Evolutionary conservation across 2,888 invertebrate genomes (phyloP).

Genomic region (Furcula furcula): DNA sequence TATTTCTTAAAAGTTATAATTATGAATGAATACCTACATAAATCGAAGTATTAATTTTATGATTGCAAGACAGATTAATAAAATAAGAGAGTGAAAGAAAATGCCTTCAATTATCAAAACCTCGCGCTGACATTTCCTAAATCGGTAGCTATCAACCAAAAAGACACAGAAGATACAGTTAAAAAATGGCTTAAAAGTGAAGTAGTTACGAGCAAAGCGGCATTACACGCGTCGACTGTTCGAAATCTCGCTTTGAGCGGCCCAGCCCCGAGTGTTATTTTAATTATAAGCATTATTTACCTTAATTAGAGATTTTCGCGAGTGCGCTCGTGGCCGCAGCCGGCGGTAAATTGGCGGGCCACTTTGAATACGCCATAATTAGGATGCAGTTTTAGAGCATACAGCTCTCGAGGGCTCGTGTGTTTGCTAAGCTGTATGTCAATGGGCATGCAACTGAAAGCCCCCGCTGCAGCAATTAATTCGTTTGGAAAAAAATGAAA

Average conservation of each 20-base stretch:
- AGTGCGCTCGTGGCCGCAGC: conserved; percentile 55
- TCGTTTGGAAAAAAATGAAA: conserved; percentile 45
- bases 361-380: conserved; percentile 68
- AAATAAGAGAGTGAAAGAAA: too few relatives aligned
- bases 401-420: conserved; percentile 48
- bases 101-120: too few relatives aligned
- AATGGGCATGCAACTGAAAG: conserved; percentile 51
- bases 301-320: conserved; percentile 72
- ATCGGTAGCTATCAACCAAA: conserved; percentile 28
- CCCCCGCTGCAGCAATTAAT: conserved; percentile 50
- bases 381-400: conserved; percentile 65
- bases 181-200: conserved; percentile 51
- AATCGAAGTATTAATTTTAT: too few relatives aligned
- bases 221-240: conserved; percentile 58
- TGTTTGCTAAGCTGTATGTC: conserved; percentile 60
- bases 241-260: conserved; percentile 65
- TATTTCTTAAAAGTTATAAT: too few relatives aligned
- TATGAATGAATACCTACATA: too few relatives aligned
- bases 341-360: conserved; percentile 64
- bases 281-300: conserved; percentile 81
- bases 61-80: too few relatives aligned
- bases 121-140: too few relatives aligned
- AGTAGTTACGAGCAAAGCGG: too few relatives aligned
- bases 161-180: conserved; percentile 38
- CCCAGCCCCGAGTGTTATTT: conserved; percentile 69